phyloP scores from a whole-genome alignment of 2,113 vertebrate genomes.

The Hirundichthys speculiger region DNA sequence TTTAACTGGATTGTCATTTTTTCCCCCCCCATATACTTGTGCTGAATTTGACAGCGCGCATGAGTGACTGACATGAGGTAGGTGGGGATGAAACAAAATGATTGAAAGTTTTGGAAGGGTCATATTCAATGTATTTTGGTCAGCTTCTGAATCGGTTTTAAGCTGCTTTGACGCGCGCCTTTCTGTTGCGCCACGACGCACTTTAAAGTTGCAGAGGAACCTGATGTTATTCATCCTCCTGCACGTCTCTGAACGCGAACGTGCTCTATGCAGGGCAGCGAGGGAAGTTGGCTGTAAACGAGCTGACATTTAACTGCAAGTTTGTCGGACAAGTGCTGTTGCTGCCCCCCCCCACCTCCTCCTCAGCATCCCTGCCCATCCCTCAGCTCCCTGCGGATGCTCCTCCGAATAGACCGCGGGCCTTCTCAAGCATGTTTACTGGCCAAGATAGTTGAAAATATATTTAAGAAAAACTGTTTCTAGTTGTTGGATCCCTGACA shows the following conservation, averaged over 20 bases:
- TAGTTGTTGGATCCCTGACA: neutral
- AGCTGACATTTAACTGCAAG: slow-evolving; percentile 18
- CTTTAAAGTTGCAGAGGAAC: slow-evolving; percentile 38
- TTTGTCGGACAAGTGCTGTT: slow-evolving; percentile 40
- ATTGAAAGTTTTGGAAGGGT: slow-evolving; percentile 19
- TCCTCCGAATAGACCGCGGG: slow-evolving; percentile 4
- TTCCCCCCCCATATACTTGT: slow-evolving; percentile 24
- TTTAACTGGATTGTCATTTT: slow-evolving; percentile 59
- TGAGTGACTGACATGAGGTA: slow-evolving; percentile 55
- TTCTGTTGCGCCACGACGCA: neutral
- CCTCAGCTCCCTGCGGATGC: slow-evolving; percentile 23
- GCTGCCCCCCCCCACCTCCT: neutral
- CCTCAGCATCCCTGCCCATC: slow-evolving; percentile 67
- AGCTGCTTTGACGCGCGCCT: neutral
- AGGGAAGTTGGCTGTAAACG: neutral
- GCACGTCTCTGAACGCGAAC: neutral
- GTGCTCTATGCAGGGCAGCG: neutral
- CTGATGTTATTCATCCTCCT: neutral
- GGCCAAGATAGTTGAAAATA: slow-evolving; percentile 21
- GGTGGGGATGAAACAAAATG: slow-evolving; percentile 12
- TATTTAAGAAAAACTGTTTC: neutral
- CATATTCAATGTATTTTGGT: neutral
- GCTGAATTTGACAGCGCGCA: slow-evolving; percentile 21
- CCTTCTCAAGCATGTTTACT: neutral
- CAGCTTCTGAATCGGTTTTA: neutral